Evolutionary conservation across 1,140 invertebrate species (phyloP).

Genomic region (Holcopasites calliopsidis): DNA sequence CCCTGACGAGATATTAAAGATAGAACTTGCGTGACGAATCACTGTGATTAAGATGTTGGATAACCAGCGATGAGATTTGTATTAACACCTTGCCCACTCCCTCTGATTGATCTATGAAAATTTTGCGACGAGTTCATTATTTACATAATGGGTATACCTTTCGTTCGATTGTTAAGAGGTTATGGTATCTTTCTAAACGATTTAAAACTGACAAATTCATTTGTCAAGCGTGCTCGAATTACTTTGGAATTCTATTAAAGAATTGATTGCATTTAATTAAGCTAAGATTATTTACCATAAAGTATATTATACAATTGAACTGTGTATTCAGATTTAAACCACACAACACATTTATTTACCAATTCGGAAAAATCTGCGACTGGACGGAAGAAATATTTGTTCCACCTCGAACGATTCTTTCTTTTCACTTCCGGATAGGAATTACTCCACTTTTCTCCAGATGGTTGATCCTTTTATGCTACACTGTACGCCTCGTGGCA

Average conservation of each 20-base stretch:
- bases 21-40: constrained; percentile 1
- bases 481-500: neutral
- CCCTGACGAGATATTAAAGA: constrained; percentile 2
- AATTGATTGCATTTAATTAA: too few relatives aligned
- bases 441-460: constrained; percentile 33
- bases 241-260: too few relatives aligned
- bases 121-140: neutral
- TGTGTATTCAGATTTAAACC: too few relatives aligned
- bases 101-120: neutral
- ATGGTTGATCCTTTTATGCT: constrained; percentile 40
- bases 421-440: constrained; percentile 4
- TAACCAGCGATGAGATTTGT: neutral
- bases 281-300: too few relatives aligned
- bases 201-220: too few relatives aligned
- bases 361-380: neutral
- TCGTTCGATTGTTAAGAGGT: too few relatives aligned
- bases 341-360: too few relatives aligned
- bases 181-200: too few relatives aligned
- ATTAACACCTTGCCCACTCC: constrained; percentile 10
- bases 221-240: too few relatives aligned
- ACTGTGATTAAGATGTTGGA: constrained; percentile 8
- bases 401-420: too few relatives aligned
- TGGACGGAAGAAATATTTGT: constrained; percentile 1
- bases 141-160: too few relatives aligned
- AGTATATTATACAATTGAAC: too few relatives aligned